A percentile compares a stretch with the other conserved stretches of the same genome.
phyloP scores from a whole-genome alignment of 2,888 invertebrate genomes.

The Synanthedon tipuliformis region DNA sequence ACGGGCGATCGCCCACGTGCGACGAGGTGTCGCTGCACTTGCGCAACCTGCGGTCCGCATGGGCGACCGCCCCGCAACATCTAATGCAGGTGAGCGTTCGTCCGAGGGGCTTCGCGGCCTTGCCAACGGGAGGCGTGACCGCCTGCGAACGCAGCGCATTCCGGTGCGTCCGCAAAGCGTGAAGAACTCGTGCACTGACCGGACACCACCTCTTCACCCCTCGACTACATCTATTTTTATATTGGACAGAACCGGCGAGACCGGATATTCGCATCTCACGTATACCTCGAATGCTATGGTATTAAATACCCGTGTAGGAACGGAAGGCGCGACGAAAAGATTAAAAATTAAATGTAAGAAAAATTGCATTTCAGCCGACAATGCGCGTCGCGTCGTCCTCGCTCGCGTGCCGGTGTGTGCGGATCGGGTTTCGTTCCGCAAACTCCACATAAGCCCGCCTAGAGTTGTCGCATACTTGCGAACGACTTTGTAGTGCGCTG shows the following conservation, averaged over 20 bases:
- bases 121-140: slow-evolving; percentile 29
- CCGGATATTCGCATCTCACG: slow-evolving; percentile 7
- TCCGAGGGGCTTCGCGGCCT: slow-evolving; percentile 26
- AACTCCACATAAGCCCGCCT: slow-evolving; percentile 54
- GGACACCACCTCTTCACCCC: slow-evolving; percentile 4
- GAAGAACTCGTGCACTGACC: slow-evolving; percentile 17
- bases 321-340: slow-evolving; percentile 16
- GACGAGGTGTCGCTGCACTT: slow-evolving; percentile 37
- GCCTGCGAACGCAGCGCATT: slow-evolving; percentile 14
- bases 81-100: slow-evolving; percentile 40
- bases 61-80: slow-evolving; percentile 20
- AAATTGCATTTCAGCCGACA: slow-evolving; percentile 15
- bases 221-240: slow-evolving; percentile 8
- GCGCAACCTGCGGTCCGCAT: slow-evolving; percentile 32
- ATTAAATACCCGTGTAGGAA: slow-evolving; percentile 19
- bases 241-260: slow-evolving; percentile 5
- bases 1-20: slow-evolving; percentile 36
- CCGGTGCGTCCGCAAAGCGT: slow-evolving; percentile 21
- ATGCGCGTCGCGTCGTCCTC: slow-evolving; percentile 35
- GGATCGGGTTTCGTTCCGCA: slow-evolving; percentile 66
- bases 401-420: slow-evolving; percentile 47
- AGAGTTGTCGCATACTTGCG: slow-evolving; percentile 40
- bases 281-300: not conserved
- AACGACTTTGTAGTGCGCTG: slow-evolving; percentile 43
- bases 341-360: slow-evolving; percentile 7